Conservation (phyloP, 2,797 vertebrate genomes). For the Falco novaeseelandiae region DNA sequence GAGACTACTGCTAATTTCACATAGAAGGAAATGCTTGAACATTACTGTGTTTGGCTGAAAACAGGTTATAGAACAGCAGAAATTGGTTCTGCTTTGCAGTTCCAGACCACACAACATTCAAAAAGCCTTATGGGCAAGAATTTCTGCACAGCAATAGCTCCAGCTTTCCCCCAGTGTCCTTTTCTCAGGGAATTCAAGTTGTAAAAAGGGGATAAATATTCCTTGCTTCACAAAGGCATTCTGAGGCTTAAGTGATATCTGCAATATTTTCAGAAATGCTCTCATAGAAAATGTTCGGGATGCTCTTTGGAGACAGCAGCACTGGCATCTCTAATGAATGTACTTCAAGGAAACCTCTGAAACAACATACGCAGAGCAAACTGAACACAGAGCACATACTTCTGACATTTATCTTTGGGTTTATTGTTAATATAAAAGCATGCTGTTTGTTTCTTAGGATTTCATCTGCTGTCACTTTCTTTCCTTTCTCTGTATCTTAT, state of each 20-base stretch:
- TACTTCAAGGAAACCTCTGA: not conserved
- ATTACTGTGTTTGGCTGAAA: not conserved
- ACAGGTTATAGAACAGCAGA: not conserved
- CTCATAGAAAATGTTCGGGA: not conserved
- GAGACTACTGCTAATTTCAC: not conserved
- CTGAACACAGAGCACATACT: constrained; percentile 12
- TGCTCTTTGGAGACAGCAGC: not conserved
- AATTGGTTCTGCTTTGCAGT: not conserved
- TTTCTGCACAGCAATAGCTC: not conserved
- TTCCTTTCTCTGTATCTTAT: not conserved
- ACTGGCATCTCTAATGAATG: not conserved
- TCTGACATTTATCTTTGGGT: constrained; percentile 50
- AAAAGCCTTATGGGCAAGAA: not conserved
- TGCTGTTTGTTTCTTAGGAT: constrained; percentile 21
- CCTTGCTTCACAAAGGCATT: not conserved
- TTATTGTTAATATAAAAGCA: constrained; percentile 56
- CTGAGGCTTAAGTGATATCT: not conserved
- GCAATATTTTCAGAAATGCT: not conserved
- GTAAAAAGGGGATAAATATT: not conserved
- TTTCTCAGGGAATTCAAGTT: not conserved
- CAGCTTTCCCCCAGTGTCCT: not conserved
- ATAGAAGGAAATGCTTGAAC: not conserved
- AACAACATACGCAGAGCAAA: constrained; percentile 34
- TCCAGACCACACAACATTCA: not conserved
- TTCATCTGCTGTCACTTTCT: not conserved